phyloP scores from a whole-genome alignment of 2,113 vertebrate genomes.

The Saccopteryx leptura region DNA sequence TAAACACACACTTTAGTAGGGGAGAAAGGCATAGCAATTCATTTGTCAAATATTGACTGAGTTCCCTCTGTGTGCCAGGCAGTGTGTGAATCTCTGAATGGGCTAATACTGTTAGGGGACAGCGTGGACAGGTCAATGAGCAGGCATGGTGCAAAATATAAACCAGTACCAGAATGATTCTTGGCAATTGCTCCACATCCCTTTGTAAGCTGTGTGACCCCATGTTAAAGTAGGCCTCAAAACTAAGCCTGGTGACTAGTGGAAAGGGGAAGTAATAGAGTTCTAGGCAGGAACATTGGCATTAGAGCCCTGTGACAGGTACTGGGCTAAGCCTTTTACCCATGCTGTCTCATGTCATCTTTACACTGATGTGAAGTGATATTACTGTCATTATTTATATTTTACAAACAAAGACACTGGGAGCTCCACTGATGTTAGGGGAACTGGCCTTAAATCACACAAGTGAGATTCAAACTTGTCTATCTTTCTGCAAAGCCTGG shows the following conservation, averaged over 20 bases:
- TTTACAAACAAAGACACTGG: constrained; percentile 5
- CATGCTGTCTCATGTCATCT: not conserved
- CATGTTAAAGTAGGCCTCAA: not conserved
- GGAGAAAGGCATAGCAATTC: not conserved
- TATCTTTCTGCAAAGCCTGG: not conserved
- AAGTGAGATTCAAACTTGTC: not conserved
- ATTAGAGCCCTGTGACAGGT: not conserved
- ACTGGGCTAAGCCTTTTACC: not conserved
- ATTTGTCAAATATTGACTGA: not conserved
- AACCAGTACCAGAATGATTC: not conserved
- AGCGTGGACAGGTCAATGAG: not conserved
- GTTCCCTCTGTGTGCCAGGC: not conserved
- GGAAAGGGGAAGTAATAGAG: not conserved
- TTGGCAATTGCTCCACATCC: not conserved
- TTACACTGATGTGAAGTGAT: not conserved
- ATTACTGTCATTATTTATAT: not conserved
- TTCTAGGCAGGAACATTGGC: not conserved
- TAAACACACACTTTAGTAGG: not conserved
- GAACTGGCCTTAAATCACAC: not conserved
- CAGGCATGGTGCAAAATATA: not conserved
- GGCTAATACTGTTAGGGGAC: not conserved
- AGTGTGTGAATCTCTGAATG: not conserved
- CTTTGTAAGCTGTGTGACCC: not conserved
- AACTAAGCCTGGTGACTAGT: not conserved
- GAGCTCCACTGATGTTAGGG: not conserved